A percentile compares a stretch with the other conserved stretches of the same genome.
These are phyloP conservation scores for Ypsolopha sequella DNA, from an alignment of 2,888 invertebrate genomes.

Conservation along the genomic window DNA sequence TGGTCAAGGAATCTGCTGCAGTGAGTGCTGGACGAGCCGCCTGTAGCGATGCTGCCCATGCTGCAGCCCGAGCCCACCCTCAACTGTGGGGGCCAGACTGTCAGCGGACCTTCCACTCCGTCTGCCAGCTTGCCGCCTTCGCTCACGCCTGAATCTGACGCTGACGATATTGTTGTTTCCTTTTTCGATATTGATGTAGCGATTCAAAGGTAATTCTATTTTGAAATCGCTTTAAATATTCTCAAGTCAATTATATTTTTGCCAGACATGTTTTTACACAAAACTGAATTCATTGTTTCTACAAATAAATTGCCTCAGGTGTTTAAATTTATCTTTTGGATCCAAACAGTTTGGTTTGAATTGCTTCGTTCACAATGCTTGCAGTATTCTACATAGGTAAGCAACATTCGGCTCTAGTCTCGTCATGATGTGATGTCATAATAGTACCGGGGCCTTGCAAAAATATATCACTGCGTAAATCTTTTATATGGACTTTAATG, in stretches of 20 bases:
- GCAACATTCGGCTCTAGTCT: too few relatives aligned
- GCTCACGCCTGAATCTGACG: constrained; percentile 51
- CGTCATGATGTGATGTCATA: too few relatives aligned
- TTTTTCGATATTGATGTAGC: constrained; percentile 64
- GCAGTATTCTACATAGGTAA: too few relatives aligned
- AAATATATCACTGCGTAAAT: too few relatives aligned
- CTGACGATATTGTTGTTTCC: constrained; percentile 58
- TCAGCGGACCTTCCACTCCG: constrained; percentile 44
- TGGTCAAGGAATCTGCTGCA: constrained; percentile 32
- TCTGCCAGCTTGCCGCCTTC: constrained; percentile 58
- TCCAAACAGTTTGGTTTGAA: too few relatives aligned
- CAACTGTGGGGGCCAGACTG: constrained; percentile 48
- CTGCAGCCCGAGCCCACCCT: constrained; percentile 58
- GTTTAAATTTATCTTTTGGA: too few relatives aligned
- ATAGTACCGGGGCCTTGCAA: too few relatives aligned
- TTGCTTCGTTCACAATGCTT: too few relatives aligned
- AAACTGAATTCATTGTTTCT: too few relatives aligned
- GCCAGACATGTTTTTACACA: not conserved
- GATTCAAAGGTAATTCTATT: constrained; percentile 46
- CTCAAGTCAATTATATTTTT: not conserved
- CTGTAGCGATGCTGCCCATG: constrained; percentile 61
- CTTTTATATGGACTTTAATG: too few relatives aligned
- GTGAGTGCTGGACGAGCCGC: constrained; percentile 23
- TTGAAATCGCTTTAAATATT: not conserved
- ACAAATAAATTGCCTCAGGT: too few relatives aligned